Conservation (phyloP, 2,113 vertebrate species). For the Hydropotes inermis region DNA sequence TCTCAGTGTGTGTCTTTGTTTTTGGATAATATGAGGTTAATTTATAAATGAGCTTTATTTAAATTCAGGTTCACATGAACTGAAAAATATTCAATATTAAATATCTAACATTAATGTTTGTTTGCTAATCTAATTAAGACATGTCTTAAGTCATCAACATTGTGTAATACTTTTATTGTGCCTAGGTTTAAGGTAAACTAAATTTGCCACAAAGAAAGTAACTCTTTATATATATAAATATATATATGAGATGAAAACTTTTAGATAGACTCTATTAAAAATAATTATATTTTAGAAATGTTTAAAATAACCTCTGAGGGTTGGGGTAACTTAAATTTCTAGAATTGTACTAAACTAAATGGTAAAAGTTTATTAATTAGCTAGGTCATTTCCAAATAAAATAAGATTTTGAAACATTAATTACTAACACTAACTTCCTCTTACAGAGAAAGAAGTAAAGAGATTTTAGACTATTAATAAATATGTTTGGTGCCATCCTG, state of each 20-base stretch:
- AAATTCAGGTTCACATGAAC: background rate
- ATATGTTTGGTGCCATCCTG: background rate
- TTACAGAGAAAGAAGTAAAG: background rate
- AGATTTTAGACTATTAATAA: background rate
- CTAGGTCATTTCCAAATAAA: background rate
- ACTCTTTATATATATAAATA: background rate
- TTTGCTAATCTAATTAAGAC: background rate
- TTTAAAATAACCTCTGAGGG: background rate
- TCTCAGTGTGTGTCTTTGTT: background rate
- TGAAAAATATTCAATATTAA: background rate
- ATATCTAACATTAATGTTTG: background rate
- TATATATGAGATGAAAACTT: background rate
- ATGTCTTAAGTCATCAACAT: background rate
- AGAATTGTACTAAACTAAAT: background rate
- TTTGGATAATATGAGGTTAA: background rate
- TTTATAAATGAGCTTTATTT: background rate
- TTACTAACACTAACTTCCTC: background rate
- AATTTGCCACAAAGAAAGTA: background rate
- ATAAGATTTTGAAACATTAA: background rate
- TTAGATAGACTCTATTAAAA: background rate
- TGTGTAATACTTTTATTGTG: background rate
- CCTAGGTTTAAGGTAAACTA: background rate
- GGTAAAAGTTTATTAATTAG: background rate
- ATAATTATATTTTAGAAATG: background rate
- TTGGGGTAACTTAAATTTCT: background rate